Evolutionary conservation across 1,140 invertebrate species (phyloP).

Genomic region (Mercenaria mercenaria): DNA sequence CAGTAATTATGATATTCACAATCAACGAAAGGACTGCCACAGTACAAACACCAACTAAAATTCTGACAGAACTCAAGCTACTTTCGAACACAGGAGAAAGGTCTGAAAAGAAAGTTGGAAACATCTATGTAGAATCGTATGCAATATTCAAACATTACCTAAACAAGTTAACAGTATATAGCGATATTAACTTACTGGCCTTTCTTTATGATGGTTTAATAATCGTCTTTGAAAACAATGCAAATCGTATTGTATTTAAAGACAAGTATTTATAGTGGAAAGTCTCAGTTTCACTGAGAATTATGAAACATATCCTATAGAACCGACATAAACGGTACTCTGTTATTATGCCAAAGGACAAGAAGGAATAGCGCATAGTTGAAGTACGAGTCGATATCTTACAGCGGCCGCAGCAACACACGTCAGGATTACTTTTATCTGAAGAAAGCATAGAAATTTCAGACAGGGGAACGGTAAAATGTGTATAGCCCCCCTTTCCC

Average conservation of each 20-base stretch:
- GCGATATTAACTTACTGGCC: background rate
- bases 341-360: too few species aligned
- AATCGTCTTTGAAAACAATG: background rate
- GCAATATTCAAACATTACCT: background rate
- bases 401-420: too few species aligned
- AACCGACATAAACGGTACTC: too few species aligned
- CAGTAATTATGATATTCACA: background rate
- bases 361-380: too few species aligned
- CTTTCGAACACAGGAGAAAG: background rate
- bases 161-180: background rate
- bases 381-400: too few species aligned
- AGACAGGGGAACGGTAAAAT: background rate
- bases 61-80: background rate
- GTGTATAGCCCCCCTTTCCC: too few species aligned
- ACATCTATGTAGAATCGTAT: background rate
- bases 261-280: too few species aligned
- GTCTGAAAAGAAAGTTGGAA: background rate
- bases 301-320: too few species aligned
- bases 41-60: background rate
- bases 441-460: too few species aligned
- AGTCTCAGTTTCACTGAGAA: too few species aligned
- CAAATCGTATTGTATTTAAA: too few species aligned
- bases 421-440: background rate
- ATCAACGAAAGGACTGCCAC: background rate
- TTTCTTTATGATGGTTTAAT: background rate